Evolutionary conservation across 2,113 vertebrate species (phyloP).

Genomic region (Passer domesticus): DNA sequence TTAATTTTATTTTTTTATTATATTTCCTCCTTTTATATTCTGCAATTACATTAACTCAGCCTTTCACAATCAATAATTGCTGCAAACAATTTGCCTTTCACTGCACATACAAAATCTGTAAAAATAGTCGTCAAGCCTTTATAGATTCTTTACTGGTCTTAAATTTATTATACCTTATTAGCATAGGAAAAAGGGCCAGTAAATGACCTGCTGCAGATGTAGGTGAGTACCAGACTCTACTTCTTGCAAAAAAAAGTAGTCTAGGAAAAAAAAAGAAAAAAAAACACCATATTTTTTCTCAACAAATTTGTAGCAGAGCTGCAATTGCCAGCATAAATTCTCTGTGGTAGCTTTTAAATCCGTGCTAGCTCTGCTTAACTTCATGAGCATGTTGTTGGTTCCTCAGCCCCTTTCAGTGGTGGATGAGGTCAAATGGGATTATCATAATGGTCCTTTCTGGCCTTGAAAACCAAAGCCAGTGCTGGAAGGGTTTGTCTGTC

Average conservation of each 20-base stretch:
- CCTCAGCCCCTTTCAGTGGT: background rate
- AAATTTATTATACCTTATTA: conserved; percentile 42
- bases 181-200: background rate
- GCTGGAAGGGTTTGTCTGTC: background rate
- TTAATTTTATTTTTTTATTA: conserved; percentile 16
- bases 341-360: background rate
- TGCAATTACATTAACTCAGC: conserved; percentile 23
- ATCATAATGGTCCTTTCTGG: background rate
- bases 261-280: background rate
- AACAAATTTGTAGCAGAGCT: background rate
- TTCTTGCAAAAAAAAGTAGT: background rate
- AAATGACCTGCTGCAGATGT: background rate
- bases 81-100: conserved; percentile 53
- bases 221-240: background rate
- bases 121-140: background rate
- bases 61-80: background rate
- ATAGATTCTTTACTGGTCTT: conserved; percentile 24
- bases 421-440: background rate
- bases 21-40: conserved; percentile 7
- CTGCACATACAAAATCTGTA: background rate
- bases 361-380: background rate
- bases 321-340: background rate
- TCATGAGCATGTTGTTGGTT: background rate
- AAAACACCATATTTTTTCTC: background rate
- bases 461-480: background rate